Percentiles rank a stretch among this genome's conserved stretches.
Conservation (phyloP, 2,888 invertebrate species). For the Terebella lapidaria region DNA sequence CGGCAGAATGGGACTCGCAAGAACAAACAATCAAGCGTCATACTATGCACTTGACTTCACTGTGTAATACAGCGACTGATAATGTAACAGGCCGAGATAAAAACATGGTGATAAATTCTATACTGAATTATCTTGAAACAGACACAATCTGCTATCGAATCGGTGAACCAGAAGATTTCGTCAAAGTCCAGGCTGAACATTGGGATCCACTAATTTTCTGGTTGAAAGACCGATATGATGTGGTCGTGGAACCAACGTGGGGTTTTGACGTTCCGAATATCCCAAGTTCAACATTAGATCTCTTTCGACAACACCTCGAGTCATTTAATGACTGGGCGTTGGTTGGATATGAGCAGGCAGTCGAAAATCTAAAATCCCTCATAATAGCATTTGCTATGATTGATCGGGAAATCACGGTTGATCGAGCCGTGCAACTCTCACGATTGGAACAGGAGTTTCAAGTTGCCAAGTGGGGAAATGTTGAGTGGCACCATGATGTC, state of each 20-base stretch:
- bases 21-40: conserved; percentile 70
- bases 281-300: conserved; percentile 63
- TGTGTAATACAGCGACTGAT: conserved; percentile 86
- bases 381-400: not conserved
- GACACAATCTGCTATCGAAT: too few species aligned
- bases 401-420: not conserved
- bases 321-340: conserved; percentile 78
- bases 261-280: conserved; percentile 69
- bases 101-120: conserved; percentile 70
- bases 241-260: conserved; percentile 67
- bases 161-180: too few species aligned
- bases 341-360: not conserved
- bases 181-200: too few species aligned
- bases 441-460: not conserved
- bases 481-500: not conserved
- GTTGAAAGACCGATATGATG: too few species aligned
- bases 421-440: not conserved
- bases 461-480: not conserved
- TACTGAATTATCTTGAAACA: conserved; percentile 56
- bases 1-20: conserved; percentile 91
- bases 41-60: conserved; percentile 85
- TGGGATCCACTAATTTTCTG: too few species aligned
- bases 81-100: conserved; percentile 80
- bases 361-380: not conserved
- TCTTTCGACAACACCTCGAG: conserved; percentile 70